A percentile compares a stretch with the other conserved stretches of the same genome.
Conservation (phyloP, 2,888 invertebrate genomes). For the Herminia tarsipennalis region DNA sequence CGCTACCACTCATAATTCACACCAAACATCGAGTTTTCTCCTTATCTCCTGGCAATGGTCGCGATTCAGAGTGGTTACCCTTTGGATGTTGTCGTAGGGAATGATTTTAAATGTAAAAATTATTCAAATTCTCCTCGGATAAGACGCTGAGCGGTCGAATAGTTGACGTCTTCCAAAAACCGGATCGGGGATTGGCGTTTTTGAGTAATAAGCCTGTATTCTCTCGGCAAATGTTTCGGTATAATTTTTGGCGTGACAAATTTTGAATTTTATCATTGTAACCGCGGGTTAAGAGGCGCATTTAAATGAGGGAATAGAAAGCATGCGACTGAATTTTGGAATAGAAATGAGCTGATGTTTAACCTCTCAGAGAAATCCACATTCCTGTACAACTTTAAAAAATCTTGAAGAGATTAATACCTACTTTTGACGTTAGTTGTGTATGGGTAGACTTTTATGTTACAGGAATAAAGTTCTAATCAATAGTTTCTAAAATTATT, state of each 20-base stretch:
- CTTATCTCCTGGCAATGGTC: slow-evolving; percentile 82
- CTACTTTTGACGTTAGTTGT: no score
- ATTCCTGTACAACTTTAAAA: no score
- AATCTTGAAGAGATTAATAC: no score
- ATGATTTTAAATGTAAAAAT: slow-evolving; percentile 86
- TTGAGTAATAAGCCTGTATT: slow-evolving; percentile 59
- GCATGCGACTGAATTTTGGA: slow-evolving; percentile 1
- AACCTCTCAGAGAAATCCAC: no score
- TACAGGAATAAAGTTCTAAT: no score
- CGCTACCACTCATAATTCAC: slow-evolving; percentile 27
- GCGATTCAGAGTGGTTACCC: slow-evolving; percentile 83
- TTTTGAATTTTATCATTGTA: slow-evolving; percentile 42
- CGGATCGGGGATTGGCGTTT: slow-evolving; percentile 72
- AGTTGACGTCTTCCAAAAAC: slow-evolving; percentile 66
- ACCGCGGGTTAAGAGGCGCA: slow-evolving; percentile 6
- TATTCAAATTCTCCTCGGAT: slow-evolving; percentile 80
- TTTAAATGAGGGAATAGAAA: slow-evolving; percentile 10
- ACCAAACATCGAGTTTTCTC: slow-evolving; percentile 62
- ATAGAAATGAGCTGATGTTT: not conserved
- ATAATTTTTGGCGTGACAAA: slow-evolving; percentile 44
- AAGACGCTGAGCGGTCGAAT: slow-evolving; percentile 75
- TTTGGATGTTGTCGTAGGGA: slow-evolving; percentile 84
- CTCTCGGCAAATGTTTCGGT: slow-evolving; percentile 35
- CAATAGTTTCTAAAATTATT: no score
- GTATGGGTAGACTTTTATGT: no score